phyloP scores from a whole-genome alignment of 2,797 vertebrate genomes.

The Muraenolepis orangiensis region DNA sequence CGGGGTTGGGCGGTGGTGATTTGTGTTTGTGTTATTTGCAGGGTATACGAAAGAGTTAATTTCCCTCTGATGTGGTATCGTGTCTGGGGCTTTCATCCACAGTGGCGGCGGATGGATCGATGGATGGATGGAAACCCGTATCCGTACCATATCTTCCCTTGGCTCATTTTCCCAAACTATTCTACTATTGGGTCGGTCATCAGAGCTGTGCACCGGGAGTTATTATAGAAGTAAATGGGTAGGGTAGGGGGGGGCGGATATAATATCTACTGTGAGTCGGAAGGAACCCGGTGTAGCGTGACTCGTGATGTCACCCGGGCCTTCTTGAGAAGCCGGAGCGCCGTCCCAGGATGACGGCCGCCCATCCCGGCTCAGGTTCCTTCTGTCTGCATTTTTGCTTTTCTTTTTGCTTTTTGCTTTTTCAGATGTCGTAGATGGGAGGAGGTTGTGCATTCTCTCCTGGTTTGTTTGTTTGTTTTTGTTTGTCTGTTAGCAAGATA shows the following conservation, averaged over 20 bases:
- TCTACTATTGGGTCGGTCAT: neutral
- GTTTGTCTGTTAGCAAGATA: too few relatives aligned
- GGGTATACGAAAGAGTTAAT: neutral
- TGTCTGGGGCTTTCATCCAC: neutral
- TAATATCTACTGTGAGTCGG: neutral
- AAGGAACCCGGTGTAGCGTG: neutral
- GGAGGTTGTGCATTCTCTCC: too few relatives aligned
- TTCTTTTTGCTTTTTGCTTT: too few relatives aligned
- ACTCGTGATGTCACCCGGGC: neutral
- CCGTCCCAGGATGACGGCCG: neutral
- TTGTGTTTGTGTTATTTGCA: neutral
- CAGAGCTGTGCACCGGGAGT: neutral
- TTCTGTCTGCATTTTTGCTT: neutral
- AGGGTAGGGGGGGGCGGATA: neutral
- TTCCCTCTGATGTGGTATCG: neutral
- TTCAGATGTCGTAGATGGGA: too few relatives aligned
- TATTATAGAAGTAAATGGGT: too few relatives aligned
- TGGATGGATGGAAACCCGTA: neutral
- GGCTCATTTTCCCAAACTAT: neutral
- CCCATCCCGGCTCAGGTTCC: neutral
- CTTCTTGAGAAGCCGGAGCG: too few relatives aligned
- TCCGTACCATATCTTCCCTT: neutral
- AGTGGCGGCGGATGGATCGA: neutral
- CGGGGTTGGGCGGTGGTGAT: neutral
- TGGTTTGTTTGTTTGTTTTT: neutral